Conservation (phyloP, 2,113 vertebrate species). For the Etia nguti region DNA sequence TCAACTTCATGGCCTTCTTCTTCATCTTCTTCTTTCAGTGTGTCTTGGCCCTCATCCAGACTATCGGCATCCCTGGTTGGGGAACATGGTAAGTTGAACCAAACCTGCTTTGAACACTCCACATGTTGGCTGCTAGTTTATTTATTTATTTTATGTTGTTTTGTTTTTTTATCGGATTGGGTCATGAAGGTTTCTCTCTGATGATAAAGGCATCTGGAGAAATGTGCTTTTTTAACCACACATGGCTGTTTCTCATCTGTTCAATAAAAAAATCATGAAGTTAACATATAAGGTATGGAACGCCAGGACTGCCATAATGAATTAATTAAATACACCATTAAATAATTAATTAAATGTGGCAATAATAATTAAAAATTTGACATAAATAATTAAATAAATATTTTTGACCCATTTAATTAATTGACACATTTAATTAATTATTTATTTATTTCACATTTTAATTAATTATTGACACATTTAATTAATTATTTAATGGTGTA, state of each 20-base stretch:
- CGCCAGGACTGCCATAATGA: no score
- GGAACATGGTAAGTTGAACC: conserved; percentile 84
- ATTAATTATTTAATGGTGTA: no score
- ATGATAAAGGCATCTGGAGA: not conserved
- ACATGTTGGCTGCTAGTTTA: not conserved
- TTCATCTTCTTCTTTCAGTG: conserved; percentile 90
- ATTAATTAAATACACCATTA: no score
- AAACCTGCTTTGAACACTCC: not conserved
- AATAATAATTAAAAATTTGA: no score
- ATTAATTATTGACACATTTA: no score
- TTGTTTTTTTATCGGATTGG: accelerated
- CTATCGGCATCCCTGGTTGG: conserved; percentile 82
- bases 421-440: no score
- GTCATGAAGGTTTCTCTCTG: not conserved
- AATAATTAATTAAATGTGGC: no score
- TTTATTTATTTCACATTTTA: no score
- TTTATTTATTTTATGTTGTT: not conserved
- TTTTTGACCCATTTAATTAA: no score
- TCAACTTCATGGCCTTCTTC: conserved; percentile 97
- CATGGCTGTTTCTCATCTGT: not conserved
- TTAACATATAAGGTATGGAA: not conserved
- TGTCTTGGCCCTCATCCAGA: conserved; percentile 80
- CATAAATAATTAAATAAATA: no score
- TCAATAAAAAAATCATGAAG: not conserved
- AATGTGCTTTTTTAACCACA: not conserved